phyloP scores from a whole-genome alignment of 2,113 vertebrate genomes.

The Motacilla tschutschensis region DNA sequence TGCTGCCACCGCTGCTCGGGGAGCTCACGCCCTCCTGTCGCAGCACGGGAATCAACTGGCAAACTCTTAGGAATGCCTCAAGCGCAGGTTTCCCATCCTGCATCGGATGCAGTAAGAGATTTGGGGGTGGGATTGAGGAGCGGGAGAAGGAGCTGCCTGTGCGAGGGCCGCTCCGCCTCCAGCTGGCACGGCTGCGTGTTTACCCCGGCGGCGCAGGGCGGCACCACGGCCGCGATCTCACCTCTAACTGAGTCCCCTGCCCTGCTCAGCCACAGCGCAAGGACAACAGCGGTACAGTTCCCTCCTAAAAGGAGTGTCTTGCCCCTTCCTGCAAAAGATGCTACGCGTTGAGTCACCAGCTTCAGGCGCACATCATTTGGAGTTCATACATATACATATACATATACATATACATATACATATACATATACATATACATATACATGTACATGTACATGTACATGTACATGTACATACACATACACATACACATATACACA shows the following conservation, averaged over 20 bases:
- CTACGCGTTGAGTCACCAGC: not conserved
- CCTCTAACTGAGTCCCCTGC: not conserved
- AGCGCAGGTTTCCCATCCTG: not conserved
- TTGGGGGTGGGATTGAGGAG: not conserved
- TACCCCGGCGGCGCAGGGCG: accelerated
- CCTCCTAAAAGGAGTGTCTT: not conserved
- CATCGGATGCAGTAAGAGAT: not conserved
- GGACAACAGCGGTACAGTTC: accelerated
- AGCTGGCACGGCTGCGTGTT: accelerated
- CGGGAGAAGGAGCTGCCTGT: not conserved
- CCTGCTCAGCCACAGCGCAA: accelerated
- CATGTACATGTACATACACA: too few relatives aligned
- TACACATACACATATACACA: too few relatives aligned
- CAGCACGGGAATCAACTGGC: not conserved
- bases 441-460: too few relatives aligned
- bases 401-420: too few relatives aligned
- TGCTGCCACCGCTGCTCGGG: accelerated
- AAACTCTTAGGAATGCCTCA: not conserved
- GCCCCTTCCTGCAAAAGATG: not conserved
- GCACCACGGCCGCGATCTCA: accelerated
- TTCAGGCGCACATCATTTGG: not conserved
- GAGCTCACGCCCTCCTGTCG: accelerated
- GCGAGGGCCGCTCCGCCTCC: not conserved
- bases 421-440: too few relatives aligned
- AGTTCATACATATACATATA: not conserved